Percentiles rank a stretch among this genome's conserved stretches.
Evolutionary conservation across 2,797 vertebrate genomes (phyloP).

Genomic region (Loriculus beryllinus): DNA sequence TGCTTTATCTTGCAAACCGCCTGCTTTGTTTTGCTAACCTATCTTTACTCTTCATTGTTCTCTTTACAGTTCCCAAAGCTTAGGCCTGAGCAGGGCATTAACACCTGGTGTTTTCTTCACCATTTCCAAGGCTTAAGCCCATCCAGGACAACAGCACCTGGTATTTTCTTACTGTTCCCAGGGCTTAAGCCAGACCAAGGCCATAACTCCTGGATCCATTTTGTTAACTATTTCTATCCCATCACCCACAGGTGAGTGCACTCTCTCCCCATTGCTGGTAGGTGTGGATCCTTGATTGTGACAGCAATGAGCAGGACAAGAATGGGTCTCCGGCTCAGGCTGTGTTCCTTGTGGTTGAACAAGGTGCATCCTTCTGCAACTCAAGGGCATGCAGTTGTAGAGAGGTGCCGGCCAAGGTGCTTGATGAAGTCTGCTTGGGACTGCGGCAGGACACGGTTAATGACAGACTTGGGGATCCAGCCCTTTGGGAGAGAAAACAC

Average conservation of each 20-base stretch:
- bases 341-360: accelerated
- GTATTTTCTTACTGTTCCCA: too few species aligned
- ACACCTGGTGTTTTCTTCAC: too few species aligned
- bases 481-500: conserved; percentile 71
- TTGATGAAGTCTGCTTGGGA: conserved; percentile 80
- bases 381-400: not conserved
- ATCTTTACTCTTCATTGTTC: too few species aligned
- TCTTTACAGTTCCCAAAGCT: too few species aligned
- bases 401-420: conserved; percentile 75
- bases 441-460: conserved; percentile 76
- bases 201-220: too few species aligned
- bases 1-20: too few species aligned
- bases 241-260: not conserved
- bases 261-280: accelerated
- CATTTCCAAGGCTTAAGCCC: too few species aligned
- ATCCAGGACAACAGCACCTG: too few species aligned
- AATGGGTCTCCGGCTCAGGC: not conserved
- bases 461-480: conserved; percentile 81
- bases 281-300: accelerated
- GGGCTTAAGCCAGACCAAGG: too few species aligned
- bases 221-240: too few species aligned
- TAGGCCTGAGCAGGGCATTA: too few species aligned
- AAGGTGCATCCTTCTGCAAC: not conserved
- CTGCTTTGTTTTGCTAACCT: too few species aligned
- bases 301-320: not conserved